Base-by-base conservation (phyloP, 2,113 vertebrate species). In the Marmota monax region DNA sequence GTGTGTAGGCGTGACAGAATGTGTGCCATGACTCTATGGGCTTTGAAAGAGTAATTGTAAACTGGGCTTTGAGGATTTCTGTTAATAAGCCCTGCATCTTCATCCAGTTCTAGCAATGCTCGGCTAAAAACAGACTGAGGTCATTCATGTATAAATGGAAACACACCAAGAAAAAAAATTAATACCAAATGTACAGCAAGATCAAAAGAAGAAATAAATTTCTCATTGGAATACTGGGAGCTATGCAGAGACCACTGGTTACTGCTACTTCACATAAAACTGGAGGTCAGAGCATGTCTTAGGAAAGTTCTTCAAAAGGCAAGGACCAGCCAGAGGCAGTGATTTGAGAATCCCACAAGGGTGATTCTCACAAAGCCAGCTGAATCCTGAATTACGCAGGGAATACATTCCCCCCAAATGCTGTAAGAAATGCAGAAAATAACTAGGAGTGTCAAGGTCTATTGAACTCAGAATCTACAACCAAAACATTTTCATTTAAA, bases 121-220 rank as follows among this genome's bases (percentile, higher is more conserved):
- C 95, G 96, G 95, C 96, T 98, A 95, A 95, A 98, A 96, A 96
- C 97, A 94, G 92, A 96, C 96, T 98, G 98, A 98, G 97, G 98
- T 98, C 97, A 98, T 98, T 98, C 97, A 95, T 98, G 98, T 98
- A 98, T 61, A 82, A 98, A 94, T 94, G 97, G 96, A 98, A 98
- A 98, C 72, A 97, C 61, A 97, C 95, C 92, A 96, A 87, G 90
- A 92, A 97, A 96, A 69, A 96, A 97, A 97, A 98, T 97, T 22
- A 97, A 96, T 97, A 90, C 97, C 97, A 98, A 98, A 97, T 97
- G 97, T 97, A 97, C 89, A 85, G 92, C 77, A 86, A 95, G 94
- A 98, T 97, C 97, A 98, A 98, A 98, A 94, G 96, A 93, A 96
- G 94, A 97, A 97, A 95, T 90, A 87, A 92, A 93, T 97, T 97